Percentiles rank a stretch among this genome's conserved stretches.
Evolutionary conservation across 2,113 vertebrate species (phyloP).

Genomic region (Onychostoma macrolepis): DNA sequence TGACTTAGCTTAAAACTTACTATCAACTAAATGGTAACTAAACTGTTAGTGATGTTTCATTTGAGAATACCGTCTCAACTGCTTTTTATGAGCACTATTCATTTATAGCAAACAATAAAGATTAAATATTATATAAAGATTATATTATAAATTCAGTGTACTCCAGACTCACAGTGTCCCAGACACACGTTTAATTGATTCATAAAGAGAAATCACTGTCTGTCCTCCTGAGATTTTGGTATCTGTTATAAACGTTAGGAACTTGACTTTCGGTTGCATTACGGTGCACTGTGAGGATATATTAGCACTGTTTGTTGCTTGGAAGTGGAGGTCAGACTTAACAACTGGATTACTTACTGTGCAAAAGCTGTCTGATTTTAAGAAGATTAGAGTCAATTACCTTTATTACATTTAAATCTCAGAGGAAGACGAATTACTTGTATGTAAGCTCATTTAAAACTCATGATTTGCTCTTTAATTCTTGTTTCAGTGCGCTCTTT

Average conservation of each 20-base stretch:
- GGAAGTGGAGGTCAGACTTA: not conserved
- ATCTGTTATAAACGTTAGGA: not conserved
- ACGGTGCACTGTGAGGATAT: not conserved
- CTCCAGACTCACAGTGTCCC: not conserved
- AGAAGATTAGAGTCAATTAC: not conserved
- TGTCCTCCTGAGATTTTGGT: not conserved
- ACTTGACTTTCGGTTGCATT: too few relatives aligned
- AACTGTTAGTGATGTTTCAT: too few relatives aligned
- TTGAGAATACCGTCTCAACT: not conserved
- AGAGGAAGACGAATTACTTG: not conserved
- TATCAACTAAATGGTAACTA: too few relatives aligned
- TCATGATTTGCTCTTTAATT: not conserved
- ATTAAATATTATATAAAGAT: too few relatives aligned
- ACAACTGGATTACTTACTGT: not conserved
- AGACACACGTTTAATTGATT: not conserved
- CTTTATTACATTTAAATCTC: not conserved
- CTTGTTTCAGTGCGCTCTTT: conserved; percentile 86
- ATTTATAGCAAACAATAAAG: not conserved
- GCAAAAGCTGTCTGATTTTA: not conserved
- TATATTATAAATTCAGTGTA: not conserved
- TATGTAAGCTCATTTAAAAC: not conserved
- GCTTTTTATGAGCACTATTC: not conserved
- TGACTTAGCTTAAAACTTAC: too few relatives aligned
- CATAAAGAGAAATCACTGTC: not conserved
- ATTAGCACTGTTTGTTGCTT: not conserved